Evolutionary conservation across 2,113 vertebrate genomes (phyloP), one percentile per base, ranked within the genome.

Genomic region (Apaloderma vittatum): DNA sequence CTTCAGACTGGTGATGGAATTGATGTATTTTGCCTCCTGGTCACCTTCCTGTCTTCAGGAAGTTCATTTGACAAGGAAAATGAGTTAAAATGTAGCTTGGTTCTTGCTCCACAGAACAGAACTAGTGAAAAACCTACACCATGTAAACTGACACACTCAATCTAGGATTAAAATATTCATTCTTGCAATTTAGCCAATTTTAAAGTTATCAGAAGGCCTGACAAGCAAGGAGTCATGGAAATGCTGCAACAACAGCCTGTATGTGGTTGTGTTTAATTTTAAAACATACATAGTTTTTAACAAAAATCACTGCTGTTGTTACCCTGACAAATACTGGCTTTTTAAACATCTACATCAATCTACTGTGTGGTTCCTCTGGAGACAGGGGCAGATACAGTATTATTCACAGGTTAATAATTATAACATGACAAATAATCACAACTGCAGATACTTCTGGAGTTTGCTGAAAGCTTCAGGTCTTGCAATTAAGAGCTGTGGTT

Each of bases 151-250:
- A 78, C 24, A 70, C 0, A 0, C 3, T 46, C 36, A 91, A 85
- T 70, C 30, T 62, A 83, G 36, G 66, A 86, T 86, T 83, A 90
- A 90, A 87, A 88, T 66, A 83, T 5, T 76, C 2, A 26, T 29
- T 79, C 81, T 79, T 85, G n/a, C 36, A 86, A 65, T 92, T 85
- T 79, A 83, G 34, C 48, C 62, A 90, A 63, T 76, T 90, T 54
- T 86, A 92, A 83, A 87, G 80, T 61, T 88, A 86, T 65, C 37
- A 62, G 59, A 70, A 90, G 65, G 51, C 23, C 15, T 91, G 59
- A 94, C 40, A 93, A 93, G 62, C 52, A 85, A 85, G 20, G 32
- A 70, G 58, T 62, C 71, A 66, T 1, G 4, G 52, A 65, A 9
- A 40, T 61, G 36, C 30, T 76, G 61, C 36, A 79, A 78, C 58